Evolutionary conservation across 2,113 vertebrate species (phyloP), one percentile per base, ranked within the genome.

Genomic region (Vireo altiloquus): DNA sequence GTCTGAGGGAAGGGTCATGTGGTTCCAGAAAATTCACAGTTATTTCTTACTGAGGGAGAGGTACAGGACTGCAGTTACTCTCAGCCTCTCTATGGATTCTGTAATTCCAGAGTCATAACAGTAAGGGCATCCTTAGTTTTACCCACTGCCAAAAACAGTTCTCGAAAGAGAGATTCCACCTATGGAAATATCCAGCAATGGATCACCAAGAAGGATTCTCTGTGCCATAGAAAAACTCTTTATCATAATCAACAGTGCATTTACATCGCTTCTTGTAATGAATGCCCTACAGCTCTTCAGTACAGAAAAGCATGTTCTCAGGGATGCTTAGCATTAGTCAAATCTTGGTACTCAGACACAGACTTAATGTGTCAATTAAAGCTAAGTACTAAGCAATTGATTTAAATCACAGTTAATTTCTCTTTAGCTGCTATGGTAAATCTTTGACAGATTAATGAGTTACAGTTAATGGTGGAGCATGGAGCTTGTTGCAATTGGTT

Each of bases 391-490:
- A 56, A 74, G 30, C 19, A 46, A 95, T 89, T 77, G 77, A 94
- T 97, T 95, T 94, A 91, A 96, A 94, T 94, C 92, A 82, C 56
- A 81, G 65, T 89, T 91, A 92, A 76, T 76, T 95, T 91, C 52
- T 89, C 30, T 83, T 96, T 66, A 91, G 50, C 44, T 90, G 46
- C 68, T 86, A 5, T 63, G 20, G 40, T 89, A 85, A 92, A 69
- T 82, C 86, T 88, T 76, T 93, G 82, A 71, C 68, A 93, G 81
- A 93, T 78, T 74, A 91, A 94, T 78, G 90, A 87, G 54, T 66
- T 82, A 42, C 85, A 89, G 39, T 90, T 94, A 93, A 72, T n/a
- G 20, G 56, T 46, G 60, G 49, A 78, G 35, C 33, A 71, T 9
- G 24, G 59, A 68, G 35, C 33, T 57, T 53, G 35, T 22, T 31